Evolutionary conservation across 2,113 vertebrate species (phyloP), one percentile per base, ranked within the genome.

Genomic region (Oreamnos americanus): DNA sequence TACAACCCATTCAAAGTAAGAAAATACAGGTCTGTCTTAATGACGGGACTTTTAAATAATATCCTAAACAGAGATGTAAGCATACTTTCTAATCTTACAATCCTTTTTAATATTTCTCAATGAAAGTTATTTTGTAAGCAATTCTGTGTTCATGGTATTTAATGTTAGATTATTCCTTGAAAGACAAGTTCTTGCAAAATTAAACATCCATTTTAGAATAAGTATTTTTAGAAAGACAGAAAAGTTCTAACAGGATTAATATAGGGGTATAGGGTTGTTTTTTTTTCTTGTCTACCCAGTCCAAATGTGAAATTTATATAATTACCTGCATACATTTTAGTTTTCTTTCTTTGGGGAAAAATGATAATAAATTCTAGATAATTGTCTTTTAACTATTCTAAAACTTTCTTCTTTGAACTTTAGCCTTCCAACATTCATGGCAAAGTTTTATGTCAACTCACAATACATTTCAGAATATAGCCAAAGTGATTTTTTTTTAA

Each of bases 291-390:
- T 60, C 51, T 93, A 97, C 93, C 2, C 51, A 57, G 96, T 90
- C 98, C 98, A 98, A 98, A 94, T 92, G 86, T 98, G 98, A 99
- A 98, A 97, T 99, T 99, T 98, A 98, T 91, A 96, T 98, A 98
- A 98, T 97, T 98, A 98, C 97, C 79, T 96, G 82, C 58, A 85
- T 98, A 97, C 96, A 98, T 98, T 98, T 95, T 96, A 96, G 84
- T 91, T 94, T 96, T 98, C 83, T 98, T 97, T 83, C 93, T 98
- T 98, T 98, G 82, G 85, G 82, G 1, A 97, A 98, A 98, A 93
- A 74, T 49, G 30, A 45, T 67, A 51, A 94, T 98, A 97, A 99
- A 99, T 98, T 99, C 98, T 98, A 98, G 94, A 96, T 98, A 99
- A 98, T 98, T 98, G 92, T 98, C 93, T 98, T 98, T 98, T 98